phyloP scores from a whole-genome alignment of 1,140 invertebrate genomes.

The Heliothis subflexa region DNA sequence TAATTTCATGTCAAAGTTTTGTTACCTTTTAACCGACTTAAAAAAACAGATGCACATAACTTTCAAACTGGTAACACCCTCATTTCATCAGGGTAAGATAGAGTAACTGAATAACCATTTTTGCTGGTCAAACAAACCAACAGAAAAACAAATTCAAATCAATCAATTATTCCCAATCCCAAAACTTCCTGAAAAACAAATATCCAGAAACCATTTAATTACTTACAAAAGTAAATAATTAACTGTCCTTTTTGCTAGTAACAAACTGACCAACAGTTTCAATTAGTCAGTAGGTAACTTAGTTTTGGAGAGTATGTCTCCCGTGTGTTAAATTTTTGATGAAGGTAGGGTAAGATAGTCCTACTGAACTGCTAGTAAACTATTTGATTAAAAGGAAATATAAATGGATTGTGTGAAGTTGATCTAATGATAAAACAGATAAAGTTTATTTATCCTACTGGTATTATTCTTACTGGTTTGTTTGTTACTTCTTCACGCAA shows the following conservation, averaged over 20 bases:
- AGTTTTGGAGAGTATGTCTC: neutral
- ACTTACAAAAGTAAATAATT: constrained; percentile 24
- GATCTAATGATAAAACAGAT: too few species aligned
- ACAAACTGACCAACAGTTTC: constrained; percentile 2
- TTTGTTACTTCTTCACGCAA: too few species aligned
- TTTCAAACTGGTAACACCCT: too few species aligned
- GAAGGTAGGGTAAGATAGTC: neutral
- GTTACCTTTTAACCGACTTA: too few species aligned
- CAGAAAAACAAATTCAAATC: too few species aligned
- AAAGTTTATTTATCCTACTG: too few species aligned
- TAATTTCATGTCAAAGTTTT: too few species aligned
- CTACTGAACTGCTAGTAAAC: neutral
- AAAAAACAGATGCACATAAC: too few species aligned
- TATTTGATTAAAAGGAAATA: constrained; percentile 19
- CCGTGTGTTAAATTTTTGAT: constrained; percentile 15
- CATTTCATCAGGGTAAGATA: too few species aligned
- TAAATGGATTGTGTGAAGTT: neutral
- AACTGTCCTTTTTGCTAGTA: neutral
- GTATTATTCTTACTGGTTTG: too few species aligned
- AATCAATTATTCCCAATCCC: neutral
- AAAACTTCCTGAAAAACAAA: neutral
- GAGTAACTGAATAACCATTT: too few species aligned
- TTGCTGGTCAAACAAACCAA: too few species aligned
- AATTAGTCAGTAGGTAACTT: constrained; percentile 24
- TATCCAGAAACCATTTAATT: neutral